These are phyloP conservation scores for Phoenoteleia sp. DNA, from an alignment of 2,888 invertebrate genomes.

Conservation along the genomic window DNA sequence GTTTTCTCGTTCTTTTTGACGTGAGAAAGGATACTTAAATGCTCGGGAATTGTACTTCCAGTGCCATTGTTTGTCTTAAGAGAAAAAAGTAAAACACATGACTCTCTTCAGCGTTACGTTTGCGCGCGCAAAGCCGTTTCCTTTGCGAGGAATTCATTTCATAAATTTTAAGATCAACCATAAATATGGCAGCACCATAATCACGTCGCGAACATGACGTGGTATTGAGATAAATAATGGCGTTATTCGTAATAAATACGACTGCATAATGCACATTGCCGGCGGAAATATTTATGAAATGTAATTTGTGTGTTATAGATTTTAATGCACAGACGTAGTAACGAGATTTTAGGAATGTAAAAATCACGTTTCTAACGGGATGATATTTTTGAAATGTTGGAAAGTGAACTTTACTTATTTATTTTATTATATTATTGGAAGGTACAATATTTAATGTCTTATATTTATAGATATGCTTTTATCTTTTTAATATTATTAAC, in stretches of 20 bases:
- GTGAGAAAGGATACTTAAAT: constrained; percentile 46
- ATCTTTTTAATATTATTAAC: no score
- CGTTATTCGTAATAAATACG: constrained; percentile 34
- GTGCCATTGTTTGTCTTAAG: constrained; percentile 51
- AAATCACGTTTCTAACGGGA: not conserved
- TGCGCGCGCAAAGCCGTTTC: constrained; percentile 30
- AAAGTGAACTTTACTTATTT: no score
- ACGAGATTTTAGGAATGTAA: not conserved
- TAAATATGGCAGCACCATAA: constrained; percentile 60
- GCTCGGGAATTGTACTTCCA: not conserved
- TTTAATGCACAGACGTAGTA: not conserved
- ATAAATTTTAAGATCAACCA: constrained; percentile 61
- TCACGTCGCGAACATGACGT: constrained; percentile 52
- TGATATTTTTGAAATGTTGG: no score
- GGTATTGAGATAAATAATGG: constrained; percentile 59
- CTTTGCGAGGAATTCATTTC: constrained; percentile 54
- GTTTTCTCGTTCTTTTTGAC: constrained; percentile 31
- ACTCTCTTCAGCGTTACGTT: constrained; percentile 26
- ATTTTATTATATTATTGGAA: no score
- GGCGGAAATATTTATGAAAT: constrained; percentile 35
- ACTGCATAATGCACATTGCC: constrained; percentile 20
- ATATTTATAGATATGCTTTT: no score
- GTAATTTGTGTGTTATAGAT: constrained; percentile 29
- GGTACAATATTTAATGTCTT: no score
- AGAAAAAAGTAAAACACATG: constrained; percentile 47